Base-by-base conservation (phyloP, 2,797 vertebrate species). In the Harpagifer antarcticus region DNA sequence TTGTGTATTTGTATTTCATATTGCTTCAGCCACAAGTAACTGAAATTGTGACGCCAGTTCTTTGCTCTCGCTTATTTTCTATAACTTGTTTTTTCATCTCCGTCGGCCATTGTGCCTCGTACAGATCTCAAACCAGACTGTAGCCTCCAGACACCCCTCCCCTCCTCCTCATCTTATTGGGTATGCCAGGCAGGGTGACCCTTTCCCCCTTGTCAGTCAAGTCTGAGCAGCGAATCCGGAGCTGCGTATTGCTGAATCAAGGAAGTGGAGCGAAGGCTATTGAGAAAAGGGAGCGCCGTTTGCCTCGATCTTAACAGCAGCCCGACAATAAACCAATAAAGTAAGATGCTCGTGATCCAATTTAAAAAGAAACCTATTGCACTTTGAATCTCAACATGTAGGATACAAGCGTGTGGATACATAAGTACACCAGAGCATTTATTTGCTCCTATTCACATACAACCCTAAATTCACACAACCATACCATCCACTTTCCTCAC, bases 91-190 rank as follows among this genome's bases (percentile, higher is more conserved):
- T 53, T 79, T 83, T 81, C 58, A 75, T 70, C 65, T 68, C 42
- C n/a, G 81, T 76, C 68, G 15, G 79, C 79, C 78, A 80, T 88
- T 87, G 78, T 86, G 84, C 86, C 69, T 83, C 66, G 55, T 72
- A 82, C 69, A 77, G 73, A 79, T 90, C 86, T 83, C 80, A 67
- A 77, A 81, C 81, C 82, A 67, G 50, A 78, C 86, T 82, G 86
- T 89, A 79, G 86, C 87, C 83, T 80, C 86, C 87, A 91, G 85
- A 90, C 81, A 69, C 84, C 76, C 86, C 62, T 82, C 80, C 86
- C 82, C 81, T 86, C 69, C 68, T 79, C 68, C 74, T 83, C 70
- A 27, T 86, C 79, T 81, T 74, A 94, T 94, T 95, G 94, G 93
- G 78, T 88, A 42, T 62, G 64, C 76, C 60, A 66, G 23, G 78